Evolutionary conservation across 92 coral and sea anemone genomes (phyloP).

Genomic region (Heteractis magnifica): DNA sequence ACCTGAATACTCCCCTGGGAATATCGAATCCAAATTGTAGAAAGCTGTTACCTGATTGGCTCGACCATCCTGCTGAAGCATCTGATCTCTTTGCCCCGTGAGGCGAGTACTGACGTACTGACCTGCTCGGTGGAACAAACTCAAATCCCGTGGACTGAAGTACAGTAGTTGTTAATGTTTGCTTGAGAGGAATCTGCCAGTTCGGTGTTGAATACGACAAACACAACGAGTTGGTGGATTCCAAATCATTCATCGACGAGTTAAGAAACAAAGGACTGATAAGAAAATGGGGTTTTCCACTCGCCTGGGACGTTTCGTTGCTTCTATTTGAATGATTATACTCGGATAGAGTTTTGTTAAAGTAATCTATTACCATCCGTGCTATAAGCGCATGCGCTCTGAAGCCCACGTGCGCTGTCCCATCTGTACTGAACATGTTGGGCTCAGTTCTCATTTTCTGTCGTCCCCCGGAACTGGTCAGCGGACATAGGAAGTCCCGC

Average conservation of each 20-base stretch:
- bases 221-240: slow-evolving; percentile 40
- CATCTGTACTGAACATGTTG: too few species aligned
- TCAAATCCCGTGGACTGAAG: slow-evolving; percentile 12
- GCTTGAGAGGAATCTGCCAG: slow-evolving; percentile 32
- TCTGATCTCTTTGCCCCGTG: not conserved
- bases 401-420: too few species aligned
- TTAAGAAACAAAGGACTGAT: slow-evolving; percentile 15
- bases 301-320: too few species aligned
- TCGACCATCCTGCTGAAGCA: not conserved
- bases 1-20: not conserved
- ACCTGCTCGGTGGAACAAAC: not conserved
- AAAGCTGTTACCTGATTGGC: not conserved
- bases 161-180: slow-evolving; percentile 44
- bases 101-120: not conserved
- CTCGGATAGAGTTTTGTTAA: too few species aligned
- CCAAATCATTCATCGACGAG: slow-evolving; percentile 15
- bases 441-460: too few species aligned
- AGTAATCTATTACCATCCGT: too few species aligned
- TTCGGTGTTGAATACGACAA: slow-evolving; percentile 60
- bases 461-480: not conserved
- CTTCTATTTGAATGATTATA: too few species aligned
- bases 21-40: not conserved
- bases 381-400: too few species aligned
- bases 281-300: too few species aligned
- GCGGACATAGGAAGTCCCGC: not conserved